Percentiles rank a stretch among this genome's conserved stretches.
phyloP scores from a whole-genome alignment of 2,797 vertebrate species.

The Kryptolebias ocellatus region DNA sequence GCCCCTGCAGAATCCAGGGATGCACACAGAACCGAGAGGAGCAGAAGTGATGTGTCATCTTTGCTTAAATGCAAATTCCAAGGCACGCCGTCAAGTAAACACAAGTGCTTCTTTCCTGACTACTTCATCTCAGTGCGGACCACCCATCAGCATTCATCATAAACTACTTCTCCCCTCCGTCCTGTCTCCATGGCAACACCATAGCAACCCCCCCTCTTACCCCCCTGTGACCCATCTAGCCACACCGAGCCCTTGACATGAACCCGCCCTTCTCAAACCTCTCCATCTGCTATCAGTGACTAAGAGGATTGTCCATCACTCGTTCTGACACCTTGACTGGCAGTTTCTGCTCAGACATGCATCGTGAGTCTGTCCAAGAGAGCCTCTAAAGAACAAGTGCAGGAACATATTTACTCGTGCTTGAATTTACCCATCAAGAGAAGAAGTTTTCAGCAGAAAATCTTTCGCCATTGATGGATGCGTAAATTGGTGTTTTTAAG shows the following conservation, averaged over 20 bases:
- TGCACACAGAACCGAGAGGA: background rate
- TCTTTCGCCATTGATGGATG: constrained; percentile 16
- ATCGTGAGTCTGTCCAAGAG: constrained; percentile 32
- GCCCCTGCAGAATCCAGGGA: constrained; percentile 8
- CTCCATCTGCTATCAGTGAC: constrained; percentile 61
- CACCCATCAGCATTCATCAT: constrained; percentile 49
- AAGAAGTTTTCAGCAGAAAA: background rate
- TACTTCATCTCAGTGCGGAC: constrained; percentile 38
- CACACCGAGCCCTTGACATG: constrained; percentile 63
- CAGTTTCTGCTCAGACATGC: constrained; percentile 47
- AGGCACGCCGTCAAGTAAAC: background rate
- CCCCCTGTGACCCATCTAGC: constrained; percentile 34
- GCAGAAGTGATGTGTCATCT: constrained; percentile 21
- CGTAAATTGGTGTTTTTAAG: constrained; percentile 10
- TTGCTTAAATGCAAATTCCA: constrained; percentile 29
- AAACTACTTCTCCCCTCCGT: constrained; percentile 38
- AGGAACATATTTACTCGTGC: constrained; percentile 35
- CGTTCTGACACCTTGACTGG: constrained; percentile 63
- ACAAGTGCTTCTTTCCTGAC: background rate
- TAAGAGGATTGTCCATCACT: constrained; percentile 61
- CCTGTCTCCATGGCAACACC: constrained; percentile 68
- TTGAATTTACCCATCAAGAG: constrained; percentile 9
- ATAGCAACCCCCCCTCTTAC: constrained; percentile 47
- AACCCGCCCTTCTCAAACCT: constrained; percentile 59
- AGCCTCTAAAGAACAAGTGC: background rate